phyloP scores from a whole-genome alignment of 1,140 invertebrate genomes.

The Papilio helenus region DNA sequence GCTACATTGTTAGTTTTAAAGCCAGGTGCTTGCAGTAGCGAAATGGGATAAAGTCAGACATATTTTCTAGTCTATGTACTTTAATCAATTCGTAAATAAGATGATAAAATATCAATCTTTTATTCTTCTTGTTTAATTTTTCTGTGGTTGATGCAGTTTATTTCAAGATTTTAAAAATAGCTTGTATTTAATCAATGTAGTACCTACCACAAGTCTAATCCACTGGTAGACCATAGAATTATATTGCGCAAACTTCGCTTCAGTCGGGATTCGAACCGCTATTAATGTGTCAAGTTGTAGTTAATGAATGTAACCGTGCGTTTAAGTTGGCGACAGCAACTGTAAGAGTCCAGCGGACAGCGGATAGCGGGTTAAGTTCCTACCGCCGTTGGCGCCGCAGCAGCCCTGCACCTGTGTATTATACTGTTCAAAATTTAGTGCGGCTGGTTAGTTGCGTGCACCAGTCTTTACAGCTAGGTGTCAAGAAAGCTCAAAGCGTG shows the following conservation, averaged over 20 bases:
- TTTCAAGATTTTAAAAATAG: no score
- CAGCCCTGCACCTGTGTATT: constrained; percentile 40
- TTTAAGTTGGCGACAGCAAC: neutral
- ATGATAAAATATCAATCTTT: no score
- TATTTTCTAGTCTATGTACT: neutral
- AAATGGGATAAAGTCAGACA: neutral
- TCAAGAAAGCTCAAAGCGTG: neutral
- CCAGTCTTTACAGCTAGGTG: neutral
- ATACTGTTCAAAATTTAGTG: neutral
- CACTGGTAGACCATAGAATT: neutral
- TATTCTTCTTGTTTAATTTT: no score
- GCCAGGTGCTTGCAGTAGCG: neutral
- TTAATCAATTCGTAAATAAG: neutral
- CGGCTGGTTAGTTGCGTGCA: neutral
- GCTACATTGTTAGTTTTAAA: neutral
- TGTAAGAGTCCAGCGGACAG: neutral
- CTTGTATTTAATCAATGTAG: neutral
- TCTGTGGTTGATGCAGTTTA: no score
- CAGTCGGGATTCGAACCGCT: neutral
- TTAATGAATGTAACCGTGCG: constrained; percentile 25
- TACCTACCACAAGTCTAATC: neutral
- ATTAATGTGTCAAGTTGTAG: constrained; percentile 29
- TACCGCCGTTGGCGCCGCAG: constrained; percentile 55
- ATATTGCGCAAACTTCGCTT: neutral
- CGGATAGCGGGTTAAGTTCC: constrained; percentile 51